Percentiles rank a stretch among this genome's conserved stretches.
Conservation (phyloP, 1,140 invertebrate species). For the Megalonaias nervosa region DNA sequence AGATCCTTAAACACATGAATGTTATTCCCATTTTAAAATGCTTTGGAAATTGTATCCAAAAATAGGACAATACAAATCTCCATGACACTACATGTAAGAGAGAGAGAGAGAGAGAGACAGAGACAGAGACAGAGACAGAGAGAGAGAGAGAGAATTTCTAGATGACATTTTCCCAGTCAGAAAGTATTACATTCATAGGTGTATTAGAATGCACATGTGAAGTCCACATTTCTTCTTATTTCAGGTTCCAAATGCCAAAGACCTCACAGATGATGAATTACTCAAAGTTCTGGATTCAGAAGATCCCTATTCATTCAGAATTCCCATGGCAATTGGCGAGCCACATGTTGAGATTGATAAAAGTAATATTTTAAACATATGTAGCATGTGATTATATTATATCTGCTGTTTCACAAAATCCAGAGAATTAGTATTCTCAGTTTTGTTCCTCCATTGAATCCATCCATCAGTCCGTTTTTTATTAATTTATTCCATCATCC, state of each 20-base stretch:
- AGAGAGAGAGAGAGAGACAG: too few relatives aligned
- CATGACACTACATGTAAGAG: constrained; percentile 74
- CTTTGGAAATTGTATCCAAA: too few relatives aligned
- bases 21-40: constrained; percentile 74
- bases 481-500: background rate
- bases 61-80: too few relatives aligned
- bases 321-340: constrained; percentile 92
- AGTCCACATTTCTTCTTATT: constrained; percentile 57
- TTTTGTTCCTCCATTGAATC: background rate
- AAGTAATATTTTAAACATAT: constrained; percentile 69
- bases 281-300: constrained; percentile 81
- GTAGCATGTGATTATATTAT: background rate
- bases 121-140: background rate
- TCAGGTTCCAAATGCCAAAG: constrained; percentile 87
- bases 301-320: constrained; percentile 80
- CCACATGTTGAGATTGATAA: constrained; percentile 85
- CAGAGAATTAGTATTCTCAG: background rate
- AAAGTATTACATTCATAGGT: background rate
- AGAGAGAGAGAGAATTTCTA: background rate
- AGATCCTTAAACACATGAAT: background rate
- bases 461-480: background rate
- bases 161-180: background rate
- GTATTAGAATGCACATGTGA: background rate
- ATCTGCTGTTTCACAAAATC: background rate
- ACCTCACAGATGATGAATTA: constrained; percentile 85